These are phyloP conservation scores for Epicauta chinensis DNA, from an alignment of 1,140 invertebrate genomes.

Conservation along the genomic window DNA sequence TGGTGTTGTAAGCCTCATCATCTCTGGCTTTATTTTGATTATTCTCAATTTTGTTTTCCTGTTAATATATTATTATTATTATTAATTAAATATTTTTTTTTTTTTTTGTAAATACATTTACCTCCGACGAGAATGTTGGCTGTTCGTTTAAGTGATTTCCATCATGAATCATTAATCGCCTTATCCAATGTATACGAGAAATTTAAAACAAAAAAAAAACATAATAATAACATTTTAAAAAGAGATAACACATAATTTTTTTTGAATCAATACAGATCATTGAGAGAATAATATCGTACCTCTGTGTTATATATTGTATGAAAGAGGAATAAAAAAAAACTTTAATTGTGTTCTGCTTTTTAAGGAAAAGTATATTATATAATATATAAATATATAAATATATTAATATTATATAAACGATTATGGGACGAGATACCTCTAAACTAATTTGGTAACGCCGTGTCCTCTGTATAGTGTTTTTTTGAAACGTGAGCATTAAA, in stretches of 20 bases:
- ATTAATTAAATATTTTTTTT: neutral
- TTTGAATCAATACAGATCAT: constrained; percentile 43
- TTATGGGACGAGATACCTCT: constrained; percentile 42
- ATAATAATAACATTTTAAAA: neutral
- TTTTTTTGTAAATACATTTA: constrained; percentile 40
- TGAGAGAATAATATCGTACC: constrained; percentile 42
- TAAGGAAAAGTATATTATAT: constrained; percentile 33
- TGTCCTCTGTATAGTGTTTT: constrained; percentile 58
- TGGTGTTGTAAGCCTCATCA: too few species aligned
- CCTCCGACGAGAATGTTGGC: constrained; percentile 42
- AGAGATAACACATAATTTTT: neutral
- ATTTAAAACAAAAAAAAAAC: constrained; percentile 6
- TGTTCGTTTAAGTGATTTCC: constrained; percentile 46
- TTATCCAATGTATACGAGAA: constrained; percentile 46
- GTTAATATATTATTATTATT: too few species aligned
- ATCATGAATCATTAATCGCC: constrained; percentile 45
- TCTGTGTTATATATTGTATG: constrained; percentile 41
- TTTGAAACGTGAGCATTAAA: constrained; percentile 60
- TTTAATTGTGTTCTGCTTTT: constrained; percentile 45
- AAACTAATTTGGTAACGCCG: constrained; percentile 42
- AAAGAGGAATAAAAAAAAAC: constrained; percentile 41
- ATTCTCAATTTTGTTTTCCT: neutral
- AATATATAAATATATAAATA: constrained; percentile 24
- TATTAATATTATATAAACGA: constrained; percentile 40
- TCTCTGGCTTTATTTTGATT: neutral